Evolutionary conservation across 2,888 invertebrate genomes (phyloP), one percentile per base, ranked within the genome.

Genomic region (Seladonia tumulorum): DNA sequence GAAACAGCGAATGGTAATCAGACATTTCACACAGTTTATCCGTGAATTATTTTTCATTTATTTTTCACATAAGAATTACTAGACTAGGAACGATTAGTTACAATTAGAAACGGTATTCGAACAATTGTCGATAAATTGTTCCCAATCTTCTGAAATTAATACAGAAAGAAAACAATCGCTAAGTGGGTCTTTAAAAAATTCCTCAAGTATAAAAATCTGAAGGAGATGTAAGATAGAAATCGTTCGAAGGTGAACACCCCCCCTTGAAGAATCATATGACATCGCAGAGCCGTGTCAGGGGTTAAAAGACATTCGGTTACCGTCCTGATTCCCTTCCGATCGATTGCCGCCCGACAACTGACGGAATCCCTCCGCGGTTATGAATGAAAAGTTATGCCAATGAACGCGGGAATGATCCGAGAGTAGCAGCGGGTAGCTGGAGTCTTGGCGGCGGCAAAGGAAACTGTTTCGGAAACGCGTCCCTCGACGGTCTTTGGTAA

Each of bases 401-500:
- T 29, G 16, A 35, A 18, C 29, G 66, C 29, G 66, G 29, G 18
- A 10, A 66, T 29, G 35, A 35, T 18, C 18, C 1, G 1, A 25
- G 5, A 18, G 16, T 18, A 66, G 16, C 66, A 18, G 39, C 8
- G n/a, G 39, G 39, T 71, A n/a, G n/a, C 18, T 39, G 47, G 16
- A 25, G 57, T 25, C 57, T 42, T 16, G 29, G 14, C 25, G 45
- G 16, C 53, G 57, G 29, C 29, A 1, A 16, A 16, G 42, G 68
- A 45, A 75, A 85, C 81, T 77, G 68, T 16, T 79, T 63, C 22
- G 63, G 18, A 39, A 70, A 29, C 57, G 75, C 66, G 70, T 75
- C 63, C 70, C 72, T 77, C 79, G 71, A 83, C 79, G 60, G 83
- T 66, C 83, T 76, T 18, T 63, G 49, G 87, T 84, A 87, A 88